phyloP scores from a whole-genome alignment of 2,888 invertebrate species.

The Apomyelois bistriatella region DNA sequence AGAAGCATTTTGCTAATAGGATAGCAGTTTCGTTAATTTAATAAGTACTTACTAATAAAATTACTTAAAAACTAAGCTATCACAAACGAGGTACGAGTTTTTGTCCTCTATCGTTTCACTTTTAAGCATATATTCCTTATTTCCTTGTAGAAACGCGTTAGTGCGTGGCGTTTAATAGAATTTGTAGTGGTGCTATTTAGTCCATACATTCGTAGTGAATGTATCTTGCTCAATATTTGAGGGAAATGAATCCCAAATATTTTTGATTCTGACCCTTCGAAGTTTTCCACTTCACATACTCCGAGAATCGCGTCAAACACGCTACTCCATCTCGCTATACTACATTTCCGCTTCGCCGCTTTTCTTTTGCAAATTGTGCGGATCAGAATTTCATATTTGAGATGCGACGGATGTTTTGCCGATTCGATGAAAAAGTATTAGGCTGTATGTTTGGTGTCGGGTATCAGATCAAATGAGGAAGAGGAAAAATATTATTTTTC shows the following conservation, averaged over 20 bases:
- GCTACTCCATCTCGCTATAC: slow-evolving; percentile 14
- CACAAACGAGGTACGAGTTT: no score
- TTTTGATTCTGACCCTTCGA: slow-evolving; percentile 20
- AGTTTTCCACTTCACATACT: slow-evolving; percentile 18
- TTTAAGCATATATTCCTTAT: no score
- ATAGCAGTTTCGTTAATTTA: no score
- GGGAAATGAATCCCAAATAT: not conserved
- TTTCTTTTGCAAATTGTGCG: slow-evolving; percentile 15
- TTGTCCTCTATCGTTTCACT: no score
- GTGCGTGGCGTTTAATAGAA: no score
- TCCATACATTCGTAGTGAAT: not conserved
- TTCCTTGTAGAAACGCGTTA: no score
- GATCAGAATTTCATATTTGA: slow-evolving; percentile 14
- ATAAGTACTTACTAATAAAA: no score
- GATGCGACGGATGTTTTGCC: slow-evolving; percentile 10
- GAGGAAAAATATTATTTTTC: not conserved
- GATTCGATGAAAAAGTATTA: not conserved
- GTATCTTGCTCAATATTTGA: slow-evolving; percentile 3
- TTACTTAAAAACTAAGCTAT: no score
- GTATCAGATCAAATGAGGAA: not conserved
- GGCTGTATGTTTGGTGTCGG: not conserved
- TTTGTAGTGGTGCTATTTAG: no score
- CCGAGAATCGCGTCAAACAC: slow-evolving; percentile 11
- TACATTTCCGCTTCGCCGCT: slow-evolving; percentile 16
- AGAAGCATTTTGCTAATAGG: no score